phyloP scores from a whole-genome alignment of 2,113 vertebrate species.

The Lepus timidus region DNA sequence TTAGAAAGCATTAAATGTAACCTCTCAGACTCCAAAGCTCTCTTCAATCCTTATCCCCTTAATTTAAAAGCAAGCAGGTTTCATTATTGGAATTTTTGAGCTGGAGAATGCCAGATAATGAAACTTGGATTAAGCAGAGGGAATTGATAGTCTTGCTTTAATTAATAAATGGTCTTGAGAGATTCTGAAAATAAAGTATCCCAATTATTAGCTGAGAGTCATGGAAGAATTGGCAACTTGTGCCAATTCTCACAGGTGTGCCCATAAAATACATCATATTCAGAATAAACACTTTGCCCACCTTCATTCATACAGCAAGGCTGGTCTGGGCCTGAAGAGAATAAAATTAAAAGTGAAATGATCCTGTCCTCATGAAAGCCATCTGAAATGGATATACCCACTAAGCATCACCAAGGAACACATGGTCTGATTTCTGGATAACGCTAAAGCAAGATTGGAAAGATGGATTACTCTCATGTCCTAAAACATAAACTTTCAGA shows the following conservation, averaged over 20 bases:
- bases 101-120: neutral
- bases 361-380: neutral
- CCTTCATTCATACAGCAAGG: neutral
- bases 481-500: neutral
- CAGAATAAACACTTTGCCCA: neutral
- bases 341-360: neutral
- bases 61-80: conserved; percentile 41
- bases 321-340: neutral
- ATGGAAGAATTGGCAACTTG: neutral
- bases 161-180: neutral
- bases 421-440: neutral
- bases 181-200: conserved; percentile 12
- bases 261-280: neutral
- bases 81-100: conserved; percentile 31
- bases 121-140: neutral
- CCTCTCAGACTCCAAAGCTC: neutral
- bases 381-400: neutral
- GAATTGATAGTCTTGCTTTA: neutral
- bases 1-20: conserved; percentile 30
- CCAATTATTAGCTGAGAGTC: neutral
- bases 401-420: neutral
- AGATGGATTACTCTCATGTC: neutral
- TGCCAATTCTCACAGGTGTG: neutral
- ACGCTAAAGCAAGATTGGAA: neutral
- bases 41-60: neutral